phyloP scores from a whole-genome alignment of 2,888 invertebrate genomes.

The Sycophila texana region DNA sequence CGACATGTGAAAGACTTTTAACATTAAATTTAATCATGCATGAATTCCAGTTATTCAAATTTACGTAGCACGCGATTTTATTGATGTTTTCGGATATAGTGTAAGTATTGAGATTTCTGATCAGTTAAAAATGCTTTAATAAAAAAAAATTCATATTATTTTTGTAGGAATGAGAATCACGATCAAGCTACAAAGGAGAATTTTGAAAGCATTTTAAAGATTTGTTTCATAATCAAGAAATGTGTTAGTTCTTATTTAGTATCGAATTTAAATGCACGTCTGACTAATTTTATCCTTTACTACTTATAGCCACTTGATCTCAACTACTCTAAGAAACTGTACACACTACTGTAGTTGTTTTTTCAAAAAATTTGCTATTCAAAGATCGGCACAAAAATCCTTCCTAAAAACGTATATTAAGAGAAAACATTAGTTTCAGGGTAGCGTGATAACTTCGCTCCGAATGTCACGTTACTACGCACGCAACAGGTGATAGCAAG shows the following conservation, averaged over 20 bases:
- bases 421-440: background rate
- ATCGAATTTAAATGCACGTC: background rate
- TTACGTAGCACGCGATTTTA: no score
- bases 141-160: no score
- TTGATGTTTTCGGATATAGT: no score
- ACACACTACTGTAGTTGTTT: background rate
- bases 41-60: no score
- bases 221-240: no score
- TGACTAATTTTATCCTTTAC: slow-evolving; percentile 3
- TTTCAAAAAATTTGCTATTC: background rate
- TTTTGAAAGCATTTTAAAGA: no score
- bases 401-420: background rate
- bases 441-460: slow-evolving; percentile 16
- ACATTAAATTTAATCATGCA: no score
- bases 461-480: background rate
- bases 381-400: background rate
- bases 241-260: background rate
- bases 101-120: no score
- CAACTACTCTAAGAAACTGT: background rate
- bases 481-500: slow-evolving; percentile 1
- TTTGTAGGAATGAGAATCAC: no score
- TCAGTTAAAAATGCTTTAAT: no score
- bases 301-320: background rate
- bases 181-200: no score
- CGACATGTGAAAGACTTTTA: no score